Conservation (phyloP, 2,797 vertebrate genomes). For the Alca torda region DNA sequence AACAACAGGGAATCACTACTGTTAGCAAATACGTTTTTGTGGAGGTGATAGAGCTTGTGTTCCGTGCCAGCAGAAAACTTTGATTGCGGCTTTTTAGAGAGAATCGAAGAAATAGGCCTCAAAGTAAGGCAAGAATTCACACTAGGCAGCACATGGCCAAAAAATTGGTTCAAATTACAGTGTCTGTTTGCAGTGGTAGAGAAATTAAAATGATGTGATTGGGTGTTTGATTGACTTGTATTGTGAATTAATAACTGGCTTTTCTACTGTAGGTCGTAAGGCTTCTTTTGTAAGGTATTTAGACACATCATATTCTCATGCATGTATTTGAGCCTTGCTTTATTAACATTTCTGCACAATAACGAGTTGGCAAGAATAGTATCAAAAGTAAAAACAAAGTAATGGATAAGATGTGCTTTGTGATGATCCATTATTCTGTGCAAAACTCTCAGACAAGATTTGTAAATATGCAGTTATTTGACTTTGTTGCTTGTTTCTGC, state of each 20-base stretch:
- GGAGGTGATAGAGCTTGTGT: not conserved
- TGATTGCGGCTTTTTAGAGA: not conserved
- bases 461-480: not conserved
- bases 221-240: not conserved
- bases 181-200: not conserved
- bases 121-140: not conserved
- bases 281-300: not conserved
- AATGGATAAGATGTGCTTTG: not conserved
- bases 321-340: not conserved
- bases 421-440: not conserved
- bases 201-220: not conserved
- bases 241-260: not conserved
- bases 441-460: not conserved
- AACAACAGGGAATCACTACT: not conserved
- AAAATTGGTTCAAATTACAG: not conserved
- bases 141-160: not conserved
- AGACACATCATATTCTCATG: not conserved
- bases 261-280: not conserved
- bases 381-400: not conserved
- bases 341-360: not conserved
- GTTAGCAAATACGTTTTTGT: not conserved
- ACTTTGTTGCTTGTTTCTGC: not conserved
- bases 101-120: not conserved
- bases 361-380: not conserved
- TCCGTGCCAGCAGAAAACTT: not conserved